Evolutionary conservation across 2,888 invertebrate genomes (phyloP).

Genomic region (Thysanoteuthis rhombus): DNA sequence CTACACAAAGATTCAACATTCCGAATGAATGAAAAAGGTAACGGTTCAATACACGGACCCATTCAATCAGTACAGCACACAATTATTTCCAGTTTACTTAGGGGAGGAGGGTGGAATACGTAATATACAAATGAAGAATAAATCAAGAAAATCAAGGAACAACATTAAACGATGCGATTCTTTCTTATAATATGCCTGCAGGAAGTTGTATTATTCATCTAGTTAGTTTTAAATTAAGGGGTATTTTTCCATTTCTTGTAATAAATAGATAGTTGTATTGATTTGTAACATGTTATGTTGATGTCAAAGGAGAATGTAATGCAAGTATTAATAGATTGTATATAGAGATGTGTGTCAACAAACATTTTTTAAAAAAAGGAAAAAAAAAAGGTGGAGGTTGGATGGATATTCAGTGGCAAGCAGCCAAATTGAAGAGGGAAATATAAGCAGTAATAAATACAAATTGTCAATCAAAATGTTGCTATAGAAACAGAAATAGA

Average conservation of each 20-base stretch:
- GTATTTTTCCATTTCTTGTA: not conserved
- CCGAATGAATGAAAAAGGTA: not conserved
- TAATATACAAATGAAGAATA: not conserved
- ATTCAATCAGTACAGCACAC: not conserved
- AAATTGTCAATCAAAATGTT: too few relatives aligned
- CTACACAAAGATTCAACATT: not conserved
- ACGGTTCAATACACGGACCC: not conserved
- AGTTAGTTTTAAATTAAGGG: not conserved
- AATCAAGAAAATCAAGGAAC: not conserved
- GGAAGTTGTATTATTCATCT: not conserved
- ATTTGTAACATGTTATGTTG: too few relatives aligned
- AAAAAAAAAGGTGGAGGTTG: not conserved
- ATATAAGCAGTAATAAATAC: not conserved
- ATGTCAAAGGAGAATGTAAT: too few relatives aligned
- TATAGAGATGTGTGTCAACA: not conserved
- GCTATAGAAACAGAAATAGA: too few relatives aligned
- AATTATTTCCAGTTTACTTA: not conserved
- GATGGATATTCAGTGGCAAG: not conserved
- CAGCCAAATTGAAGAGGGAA: not conserved
- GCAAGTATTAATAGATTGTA: not conserved
- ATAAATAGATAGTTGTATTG: not conserved
- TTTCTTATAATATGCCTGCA: not conserved
- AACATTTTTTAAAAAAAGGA: too few relatives aligned
- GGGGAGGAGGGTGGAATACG: not conserved
- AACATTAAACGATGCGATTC: not conserved